Evolutionary conservation across 2,888 invertebrate species (phyloP).

Genomic region (Zhuqinia jingwanae): DNA sequence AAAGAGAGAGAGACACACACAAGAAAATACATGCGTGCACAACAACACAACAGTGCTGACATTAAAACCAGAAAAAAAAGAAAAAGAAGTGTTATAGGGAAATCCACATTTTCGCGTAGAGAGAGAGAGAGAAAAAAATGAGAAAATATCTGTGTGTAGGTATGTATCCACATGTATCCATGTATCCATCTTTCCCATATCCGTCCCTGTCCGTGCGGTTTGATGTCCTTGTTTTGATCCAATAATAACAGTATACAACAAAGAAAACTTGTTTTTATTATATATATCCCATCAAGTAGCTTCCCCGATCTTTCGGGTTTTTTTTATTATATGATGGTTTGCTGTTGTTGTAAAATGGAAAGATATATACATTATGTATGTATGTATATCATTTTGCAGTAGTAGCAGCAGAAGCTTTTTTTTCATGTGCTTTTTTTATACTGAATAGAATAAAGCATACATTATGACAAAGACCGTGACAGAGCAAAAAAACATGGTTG

Average conservation of each 20-base stretch:
- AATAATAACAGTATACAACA: conserved; percentile 62
- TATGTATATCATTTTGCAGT: background rate
- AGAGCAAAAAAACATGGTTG: background rate
- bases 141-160: too few relatives aligned
- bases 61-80: conserved; percentile 30
- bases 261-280: conserved; percentile 59
- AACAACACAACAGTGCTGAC: conserved; percentile 16
- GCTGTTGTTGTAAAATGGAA: conserved; percentile 1
- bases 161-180: background rate
- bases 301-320: background rate
- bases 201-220: background rate
- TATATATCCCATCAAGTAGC: background rate
- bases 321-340: background rate
- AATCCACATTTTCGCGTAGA: conserved; percentile 38
- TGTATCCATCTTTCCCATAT: conserved; percentile 14
- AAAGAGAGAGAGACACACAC: background rate
- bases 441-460: background rate
- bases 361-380: too few relatives aligned
- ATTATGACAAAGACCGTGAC: too few relatives aligned
- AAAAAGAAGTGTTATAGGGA: background rate
- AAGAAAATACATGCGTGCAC: conserved; percentile 1
- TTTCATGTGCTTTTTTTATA: background rate
- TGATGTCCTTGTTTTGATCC: conserved; percentile 62
- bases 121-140: background rate
- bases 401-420: conserved; percentile 16